Evolutionary conservation across 2,888 invertebrate species (phyloP), one percentile per base, ranked within the genome.

Genomic region (Heliconius cydno): DNA sequence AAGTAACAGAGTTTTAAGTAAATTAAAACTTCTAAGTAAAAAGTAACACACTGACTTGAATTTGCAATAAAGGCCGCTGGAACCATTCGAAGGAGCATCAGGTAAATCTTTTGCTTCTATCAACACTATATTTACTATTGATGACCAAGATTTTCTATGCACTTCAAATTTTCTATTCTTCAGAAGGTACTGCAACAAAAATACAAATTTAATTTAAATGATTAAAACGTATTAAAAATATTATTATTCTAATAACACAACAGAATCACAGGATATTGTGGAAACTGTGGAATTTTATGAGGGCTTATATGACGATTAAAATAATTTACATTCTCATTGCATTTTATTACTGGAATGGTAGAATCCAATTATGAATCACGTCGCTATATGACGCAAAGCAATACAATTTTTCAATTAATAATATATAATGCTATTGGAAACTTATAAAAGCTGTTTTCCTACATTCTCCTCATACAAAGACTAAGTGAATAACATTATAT

Each of bases 81-180:
- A 82, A 63, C 88, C 90, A n/a, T 86, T 90, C 2, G 86, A 83
- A 46, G 92, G 89, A 71, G 88, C 89, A 65, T 91, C 90, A 30
- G 91, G 94, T 78, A 92, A 87, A 85, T 94, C 91, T 85, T 91
- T 92, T 79, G 93, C 92, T 85, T 95, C 94, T 66, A 95, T 91
- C 67, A 95, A 86, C 41, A 93, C 92, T 46, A 95, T 90, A 82
- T 92, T 94, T 79, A 94, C 92, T 65, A 92, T 88, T 46, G 92
- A 92, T 82, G 92, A 92, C 91, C 91, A 92, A 7, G 92, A 90
- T 84, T 91, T 92, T 86, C 91, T 92, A 73, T 91, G 85, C 83
- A 93, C 90, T 83, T 94, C 94, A 84, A 92, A 90, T 85, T 91
- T 94, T 85, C 88, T 89, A 85, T 88, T 93, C 86, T 93, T 95